Evolutionary conservation across 2,113 vertebrate species (phyloP), one percentile per base, ranked within the genome.

Genomic region (Hippopotamus amphibius): DNA sequence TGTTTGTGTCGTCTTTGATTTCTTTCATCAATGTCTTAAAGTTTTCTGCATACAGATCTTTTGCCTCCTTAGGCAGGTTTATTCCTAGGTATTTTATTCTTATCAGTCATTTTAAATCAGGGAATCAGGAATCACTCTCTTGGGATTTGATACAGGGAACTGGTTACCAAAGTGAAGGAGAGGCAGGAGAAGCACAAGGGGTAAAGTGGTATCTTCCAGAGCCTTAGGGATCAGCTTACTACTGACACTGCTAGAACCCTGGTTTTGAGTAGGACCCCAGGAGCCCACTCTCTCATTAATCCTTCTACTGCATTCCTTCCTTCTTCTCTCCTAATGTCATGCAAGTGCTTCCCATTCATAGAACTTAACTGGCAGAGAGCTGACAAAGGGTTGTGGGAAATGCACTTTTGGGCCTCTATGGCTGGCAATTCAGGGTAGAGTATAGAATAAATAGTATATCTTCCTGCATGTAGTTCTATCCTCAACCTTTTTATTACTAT

Each of bases 41-140:
- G 37, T 37, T 37, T 37, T 37, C 37, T 37, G 37, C 37, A 37
- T 37, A 37, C 37, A 37, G 37, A 37, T 37, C 37, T 37, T 37
- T 37, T 37, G 37, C 37, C 37, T 37, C 37, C 37, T 37, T 37
- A 37, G 37, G 37, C 37, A 37, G 37, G 37, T 37, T 37, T 37
- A 37, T 37, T 37, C 37, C 37, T 37, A 37, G 37, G 37, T 37
- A 37, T 37, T 37, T 37, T 37, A 37, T 37, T 37, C 37, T 72
- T 69, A 41, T 53, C 6, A 72, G n/a, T 41, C 33, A 88, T 95
- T 92, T 90, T 66, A 43, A 96, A 81, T 80, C 57, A 89, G 59
- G 17, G 50, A 74, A 79, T 43, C 12, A 93, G 48, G 95, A 94
- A 83, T 19, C 5, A 15, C 5, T 63, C 8, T 53, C 4, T 24